Evolutionary conservation across 2,113 vertebrate species (phyloP), one percentile per base, ranked within the genome.

Genomic region (Cephalopholis sonnerati): DNA sequence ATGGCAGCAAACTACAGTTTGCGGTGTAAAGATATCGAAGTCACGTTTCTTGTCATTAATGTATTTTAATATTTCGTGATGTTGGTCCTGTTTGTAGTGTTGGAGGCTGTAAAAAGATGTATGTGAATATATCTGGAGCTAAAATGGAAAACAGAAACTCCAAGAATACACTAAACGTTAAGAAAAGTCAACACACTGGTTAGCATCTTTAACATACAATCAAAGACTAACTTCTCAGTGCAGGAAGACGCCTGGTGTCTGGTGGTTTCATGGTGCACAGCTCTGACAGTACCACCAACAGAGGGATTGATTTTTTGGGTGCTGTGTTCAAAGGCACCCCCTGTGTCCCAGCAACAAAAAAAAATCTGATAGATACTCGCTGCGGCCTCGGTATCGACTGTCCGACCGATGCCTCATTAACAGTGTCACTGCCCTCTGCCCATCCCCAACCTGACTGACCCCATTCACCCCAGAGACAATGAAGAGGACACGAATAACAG

Each of bases 301-400:
- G 9, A 77, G 16, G 10, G 25, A 88, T 86, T 72, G 81, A 82
- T 89, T 87, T 80, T 64, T 25, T 2, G 32, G 65, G n/a, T 39
- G 41, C 57, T 63, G 44, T 3, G 20, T 7, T 81, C 27, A 79
- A 77, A 62, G 54, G 2, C 74, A 3, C 17, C 48, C 24, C 48
- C 66, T 13, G 13, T 50, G 54, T 51, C 53, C 68, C 58, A 10
- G 46, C 48, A 41, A 20, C 11, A 36, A 29, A 39, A 25, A 48
- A 25, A 50, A 69, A 53, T 32, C 29, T 39, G 76, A 81, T 22
- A 55, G 82, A 90, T 65, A 87, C 27, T 77, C 71, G 7, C 36
- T 10, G 76, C 2, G 13, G 79, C 82, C 41, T 44, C 44, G 1
- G 73, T 85, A 85, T 91, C n/a, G 73, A 86, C 88, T 27, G 39